phyloP scores from a whole-genome alignment of 2,797 vertebrate species.

The Lophotriccus pileatus region DNA sequence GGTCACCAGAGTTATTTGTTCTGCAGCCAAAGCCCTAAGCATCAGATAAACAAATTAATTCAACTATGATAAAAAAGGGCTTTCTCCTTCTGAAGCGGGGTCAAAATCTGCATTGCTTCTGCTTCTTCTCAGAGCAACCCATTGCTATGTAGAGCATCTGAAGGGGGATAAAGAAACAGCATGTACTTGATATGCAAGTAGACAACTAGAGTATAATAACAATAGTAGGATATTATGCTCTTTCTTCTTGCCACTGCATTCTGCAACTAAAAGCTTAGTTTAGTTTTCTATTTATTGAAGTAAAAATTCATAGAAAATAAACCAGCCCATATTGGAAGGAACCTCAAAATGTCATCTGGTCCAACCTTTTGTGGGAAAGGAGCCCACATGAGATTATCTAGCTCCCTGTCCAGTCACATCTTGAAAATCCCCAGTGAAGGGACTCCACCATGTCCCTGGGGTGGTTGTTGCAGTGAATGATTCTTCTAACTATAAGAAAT shows the following conservation, averaged over 20 bases:
- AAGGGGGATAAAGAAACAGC: background rate
- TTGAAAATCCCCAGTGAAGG: background rate
- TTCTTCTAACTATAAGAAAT: background rate
- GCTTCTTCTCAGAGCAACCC: background rate
- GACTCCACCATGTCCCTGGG: background rate
- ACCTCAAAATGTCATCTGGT: background rate
- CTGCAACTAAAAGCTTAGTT: background rate
- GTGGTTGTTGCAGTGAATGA: background rate
- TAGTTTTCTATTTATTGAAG: background rate
- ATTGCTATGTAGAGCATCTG: background rate
- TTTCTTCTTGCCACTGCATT: background rate
- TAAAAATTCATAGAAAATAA: background rate
- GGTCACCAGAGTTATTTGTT: background rate
- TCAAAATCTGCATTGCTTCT: background rate
- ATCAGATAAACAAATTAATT: background rate
- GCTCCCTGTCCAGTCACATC: accelerated
- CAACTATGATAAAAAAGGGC: background rate
- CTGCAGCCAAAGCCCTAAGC: background rate
- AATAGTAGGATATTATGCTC: background rate
- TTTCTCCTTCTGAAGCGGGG: background rate
- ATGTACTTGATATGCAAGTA: background rate
- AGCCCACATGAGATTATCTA: background rate
- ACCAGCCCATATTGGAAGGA: background rate
- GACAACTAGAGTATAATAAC: background rate
- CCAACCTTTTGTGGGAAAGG: background rate